Evolutionary conservation across 2,113 vertebrate genomes (phyloP), one percentile per base, ranked within the genome.

Genomic region (Pleuronectes platessa): DNA sequence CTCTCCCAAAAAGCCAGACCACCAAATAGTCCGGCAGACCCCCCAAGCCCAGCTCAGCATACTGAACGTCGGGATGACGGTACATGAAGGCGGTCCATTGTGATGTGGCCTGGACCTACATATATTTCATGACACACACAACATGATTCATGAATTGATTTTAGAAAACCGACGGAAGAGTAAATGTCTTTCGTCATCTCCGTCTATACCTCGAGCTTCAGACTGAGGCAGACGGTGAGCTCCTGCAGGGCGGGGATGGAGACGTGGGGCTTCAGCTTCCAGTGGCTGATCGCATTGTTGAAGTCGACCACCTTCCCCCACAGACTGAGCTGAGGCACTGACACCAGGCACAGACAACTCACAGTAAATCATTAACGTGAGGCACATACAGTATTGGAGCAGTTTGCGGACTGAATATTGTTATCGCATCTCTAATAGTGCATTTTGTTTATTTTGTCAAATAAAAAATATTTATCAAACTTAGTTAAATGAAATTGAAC

Each of bases 71-170:
- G 14, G 92, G 83, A 5, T 87, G 71, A 27, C 79, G 68, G 71
- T 96, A 98, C 56, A 94, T 94, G 81, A 98, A 97, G 0, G 89
- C 95, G 0, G 92, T 92, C 95, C 95, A 97, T 0, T 1, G 3
- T 3, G 27, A 24, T 10, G 4, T 9, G 12, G 3, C 1, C 5
- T 0, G 0, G 3, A 0, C 26, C 90, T 90, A 20, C 6, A 81
- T n/a, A 13, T 3, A 14, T 20, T 42, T 9, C 58, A 54, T 49
- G 49, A 5, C 7, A 68, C 37, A 23, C 23, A 58, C 56, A 58
- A 27, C 23, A 6, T 13, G 54, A 12, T 56, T 24, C 12, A 5
- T 24, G 18, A 58, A 3, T 56, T n/a, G 10, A 21, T 7, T 20
- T 4, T 20, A 20, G 47, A 17, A 31, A 11, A 35, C 37, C 31